These are phyloP conservation scores for Calameuta filiformis DNA, from an alignment of 2,888 invertebrate genomes.

Conservation along the genomic window DNA sequence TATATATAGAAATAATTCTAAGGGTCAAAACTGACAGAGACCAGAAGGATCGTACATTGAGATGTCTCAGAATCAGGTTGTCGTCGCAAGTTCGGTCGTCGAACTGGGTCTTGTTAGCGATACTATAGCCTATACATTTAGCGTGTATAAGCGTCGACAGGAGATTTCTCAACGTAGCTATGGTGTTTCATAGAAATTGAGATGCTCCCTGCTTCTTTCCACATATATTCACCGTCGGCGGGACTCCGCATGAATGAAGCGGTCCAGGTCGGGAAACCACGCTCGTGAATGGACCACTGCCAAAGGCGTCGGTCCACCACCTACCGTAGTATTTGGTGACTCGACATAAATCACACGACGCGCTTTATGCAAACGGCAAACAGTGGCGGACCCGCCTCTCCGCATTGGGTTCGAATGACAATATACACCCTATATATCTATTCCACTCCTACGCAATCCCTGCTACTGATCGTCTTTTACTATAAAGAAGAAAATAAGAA, in stretches of 20 bases:
- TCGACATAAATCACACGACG: constrained; percentile 57
- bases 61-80: constrained; percentile 4
- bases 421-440: constrained; percentile 8
- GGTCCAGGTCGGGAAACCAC: constrained; percentile 32
- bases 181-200: neutral
- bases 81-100: neutral
- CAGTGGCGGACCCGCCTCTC: constrained; percentile 54
- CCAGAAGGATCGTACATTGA: constrained; percentile 8
- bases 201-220: neutral
- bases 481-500: constrained; percentile 6
- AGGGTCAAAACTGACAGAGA: constrained; percentile 15
- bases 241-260: constrained; percentile 40
- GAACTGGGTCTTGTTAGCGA: neutral
- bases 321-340: constrained; percentile 27
- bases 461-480: constrained; percentile 12
- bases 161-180: neutral
- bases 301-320: constrained; percentile 24
- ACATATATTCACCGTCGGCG: neutral
- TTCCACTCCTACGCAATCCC: constrained; percentile 11
- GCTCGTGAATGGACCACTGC: constrained; percentile 30
- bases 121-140: neutral
- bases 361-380: constrained; percentile 57
- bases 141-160: neutral
- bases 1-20: constrained; percentile 11
- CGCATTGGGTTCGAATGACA: constrained; percentile 41